Percentiles rank a stretch among this genome's conserved stretches.
phyloP scores from a whole-genome alignment of 64 coral and sea anemone genomes.

The Stichodactyla mertensii region DNA sequence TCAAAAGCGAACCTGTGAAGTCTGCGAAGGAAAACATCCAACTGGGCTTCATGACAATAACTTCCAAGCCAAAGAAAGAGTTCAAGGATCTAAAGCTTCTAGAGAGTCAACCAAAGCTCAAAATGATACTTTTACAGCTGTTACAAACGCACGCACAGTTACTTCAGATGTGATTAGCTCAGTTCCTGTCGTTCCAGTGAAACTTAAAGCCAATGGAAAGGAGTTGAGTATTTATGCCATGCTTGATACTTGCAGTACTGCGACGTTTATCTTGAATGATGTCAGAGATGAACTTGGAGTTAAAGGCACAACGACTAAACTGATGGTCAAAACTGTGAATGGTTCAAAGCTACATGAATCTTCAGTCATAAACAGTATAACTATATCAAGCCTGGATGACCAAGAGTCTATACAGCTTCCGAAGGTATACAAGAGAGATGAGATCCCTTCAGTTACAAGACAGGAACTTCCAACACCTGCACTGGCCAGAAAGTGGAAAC shows the following conservation, averaged over 20 bases:
- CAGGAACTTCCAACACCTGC: conserved; percentile 21
- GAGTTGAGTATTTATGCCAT: conserved; percentile 54
- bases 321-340: conserved; percentile 48
- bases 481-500: conserved; percentile 9
- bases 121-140: background rate
- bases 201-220: background rate
- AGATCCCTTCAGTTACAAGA: conserved; percentile 8
- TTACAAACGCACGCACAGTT: background rate
- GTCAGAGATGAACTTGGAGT: background rate
- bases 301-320: conserved; percentile 19
- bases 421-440: conserved; percentile 22
- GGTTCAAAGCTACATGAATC: conserved; percentile 9
- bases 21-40: conserved; percentile 60
- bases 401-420: background rate
- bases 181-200: conserved; percentile 46
- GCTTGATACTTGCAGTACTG: conserved; percentile 51
- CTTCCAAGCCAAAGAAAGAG: conserved; percentile 30
- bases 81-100: background rate
- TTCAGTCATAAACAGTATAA: conserved; percentile 21
- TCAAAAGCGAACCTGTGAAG: conserved; percentile 39
- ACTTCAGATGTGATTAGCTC: conserved; percentile 9
- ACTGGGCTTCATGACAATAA: conserved; percentile 67
- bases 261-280: conserved; percentile 35
- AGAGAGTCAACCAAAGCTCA: background rate
- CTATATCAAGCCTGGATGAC: conserved; percentile 26